Evolutionary conservation across 2,113 vertebrate genomes (phyloP), one percentile per base, ranked within the genome.

Genomic region (Panthera leo): DNA sequence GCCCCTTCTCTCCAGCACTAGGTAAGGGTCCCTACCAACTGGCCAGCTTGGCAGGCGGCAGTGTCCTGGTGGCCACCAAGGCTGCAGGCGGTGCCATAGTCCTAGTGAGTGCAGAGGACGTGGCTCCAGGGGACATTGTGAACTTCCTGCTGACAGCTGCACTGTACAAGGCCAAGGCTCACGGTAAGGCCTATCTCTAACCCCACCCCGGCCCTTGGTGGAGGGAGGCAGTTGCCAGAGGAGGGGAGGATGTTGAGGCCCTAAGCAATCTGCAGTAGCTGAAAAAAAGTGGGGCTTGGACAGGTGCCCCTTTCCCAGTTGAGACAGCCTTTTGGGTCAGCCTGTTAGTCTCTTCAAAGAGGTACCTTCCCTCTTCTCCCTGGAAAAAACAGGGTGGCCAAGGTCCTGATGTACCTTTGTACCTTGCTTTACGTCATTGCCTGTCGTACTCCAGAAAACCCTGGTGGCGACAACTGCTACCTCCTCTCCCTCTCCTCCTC

Each of bases 61-160:
- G 98, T 3, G 89, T 98, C 27, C 71, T 99, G 36, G 83, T 99
- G 97, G 98, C 99, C 84, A 98, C 96, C 84, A 98, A 98, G 96
- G 82, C 96, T 7, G 97, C 98, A 61, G 98, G 98, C 0, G 92
- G 99, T 75, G 88, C 89, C 21, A 97, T 99, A 92, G 98, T 99
- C 91, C 98, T 99, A 34, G 94, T 98, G 94, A 98, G 79, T 89
- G 97, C 97, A 75, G 98, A 99, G 25, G 75, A 97, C 6, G 79
- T 75, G 70, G 65, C 31, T 42, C 96, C 98, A 10, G 99, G 97
- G 78, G 86, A 99, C 83, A 39, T 98, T 5, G 98, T 98, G 31
- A 98, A 97, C 97, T 99, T 99, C 98, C 99, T 99, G 99, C 98
- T 99, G 98, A 99, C 99, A 12, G 99, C 99, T 58, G 99, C 99